These are phyloP conservation scores for Furcifer pardalis DNA, from an alignment of 2,797 vertebrate species.

Conservation along the genomic window DNA sequence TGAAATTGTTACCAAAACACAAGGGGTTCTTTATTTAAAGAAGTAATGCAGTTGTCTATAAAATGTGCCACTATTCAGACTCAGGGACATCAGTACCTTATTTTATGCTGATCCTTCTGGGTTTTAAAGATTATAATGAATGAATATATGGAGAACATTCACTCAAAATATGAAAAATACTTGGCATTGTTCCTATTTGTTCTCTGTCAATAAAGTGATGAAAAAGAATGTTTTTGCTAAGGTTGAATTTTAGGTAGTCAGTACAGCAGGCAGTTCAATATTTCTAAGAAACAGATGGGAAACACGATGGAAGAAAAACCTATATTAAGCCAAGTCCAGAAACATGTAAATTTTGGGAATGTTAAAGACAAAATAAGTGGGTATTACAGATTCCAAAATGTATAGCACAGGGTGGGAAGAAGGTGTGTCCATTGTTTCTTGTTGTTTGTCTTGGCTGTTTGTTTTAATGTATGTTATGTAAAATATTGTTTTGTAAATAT, in stretches of 20 bases:
- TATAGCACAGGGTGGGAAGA: no score
- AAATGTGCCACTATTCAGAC: slow-evolving; percentile 24
- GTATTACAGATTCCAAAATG: no score
- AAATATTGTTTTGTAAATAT: no score
- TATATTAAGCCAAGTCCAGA: no score
- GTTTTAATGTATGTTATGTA: no score
- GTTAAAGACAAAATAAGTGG: no score
- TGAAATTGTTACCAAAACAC: slow-evolving; percentile 35
- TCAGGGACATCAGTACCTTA: slow-evolving; percentile 8
- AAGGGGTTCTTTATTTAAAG: slow-evolving; percentile 43
- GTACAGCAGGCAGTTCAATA: no score
- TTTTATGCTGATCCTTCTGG: slow-evolving; percentile 26
- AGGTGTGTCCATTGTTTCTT: no score
- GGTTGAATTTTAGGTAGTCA: background rate
- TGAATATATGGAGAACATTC: slow-evolving; percentile 10
- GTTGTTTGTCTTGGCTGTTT: no score
- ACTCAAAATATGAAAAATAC: slow-evolving; percentile 19
- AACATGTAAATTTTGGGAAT: no score
- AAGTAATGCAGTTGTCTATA: slow-evolving; percentile 35
- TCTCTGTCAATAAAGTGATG: background rate
- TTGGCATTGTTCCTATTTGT: background rate
- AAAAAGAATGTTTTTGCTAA: background rate
- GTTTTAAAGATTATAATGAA: slow-evolving; percentile 23
- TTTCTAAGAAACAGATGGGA: no score
- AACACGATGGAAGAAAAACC: no score